phyloP scores from a whole-genome alignment of 2,888 invertebrate species.

The Harpalus rubripes region DNA sequence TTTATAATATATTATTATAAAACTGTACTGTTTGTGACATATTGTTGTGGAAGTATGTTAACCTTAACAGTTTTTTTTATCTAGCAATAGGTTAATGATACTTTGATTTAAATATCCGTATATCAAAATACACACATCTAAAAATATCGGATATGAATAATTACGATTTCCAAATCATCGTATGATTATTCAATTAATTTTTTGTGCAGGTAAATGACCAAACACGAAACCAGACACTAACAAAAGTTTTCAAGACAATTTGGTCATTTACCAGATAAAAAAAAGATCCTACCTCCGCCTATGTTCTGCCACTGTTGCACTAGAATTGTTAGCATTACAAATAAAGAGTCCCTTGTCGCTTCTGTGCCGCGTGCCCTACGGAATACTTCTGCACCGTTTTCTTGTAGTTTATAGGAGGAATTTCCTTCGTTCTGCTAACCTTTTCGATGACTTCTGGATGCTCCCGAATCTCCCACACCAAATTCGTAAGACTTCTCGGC shows the following conservation, averaged over 20 bases:
- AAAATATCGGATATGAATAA: constrained; percentile 27
- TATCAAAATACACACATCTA: neutral
- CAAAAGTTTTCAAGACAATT: constrained; percentile 3
- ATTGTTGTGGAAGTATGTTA: constrained; percentile 14
- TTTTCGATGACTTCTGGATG: constrained; percentile 75
- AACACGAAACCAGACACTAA: neutral
- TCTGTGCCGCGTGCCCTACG: constrained; percentile 77
- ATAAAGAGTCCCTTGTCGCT: constrained; percentile 77
- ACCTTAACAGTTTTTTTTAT: constrained; percentile 12
- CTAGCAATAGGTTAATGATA: neutral
- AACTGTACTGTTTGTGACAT: constrained; percentile 21
- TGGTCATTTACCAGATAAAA: constrained; percentile 2
- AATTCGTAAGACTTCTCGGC: constrained; percentile 91
- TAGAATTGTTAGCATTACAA: constrained; percentile 74
- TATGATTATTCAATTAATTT: neutral
- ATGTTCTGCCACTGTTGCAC: constrained; percentile 38
- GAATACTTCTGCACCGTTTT: constrained; percentile 78
- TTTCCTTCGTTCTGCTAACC: constrained; percentile 74
- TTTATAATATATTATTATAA: neutral
- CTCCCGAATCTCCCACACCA: constrained; percentile 86
- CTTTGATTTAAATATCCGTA: neutral
- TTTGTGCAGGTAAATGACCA: constrained; percentile 24
- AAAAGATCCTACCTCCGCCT: constrained; percentile 30
- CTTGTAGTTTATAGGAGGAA: constrained; percentile 77
- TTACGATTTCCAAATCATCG: constrained; percentile 10